Evolutionary conservation across 2,888 invertebrate species (phyloP), one percentile per base, ranked within the genome.

Genomic region (Apoda limacodes): DNA sequence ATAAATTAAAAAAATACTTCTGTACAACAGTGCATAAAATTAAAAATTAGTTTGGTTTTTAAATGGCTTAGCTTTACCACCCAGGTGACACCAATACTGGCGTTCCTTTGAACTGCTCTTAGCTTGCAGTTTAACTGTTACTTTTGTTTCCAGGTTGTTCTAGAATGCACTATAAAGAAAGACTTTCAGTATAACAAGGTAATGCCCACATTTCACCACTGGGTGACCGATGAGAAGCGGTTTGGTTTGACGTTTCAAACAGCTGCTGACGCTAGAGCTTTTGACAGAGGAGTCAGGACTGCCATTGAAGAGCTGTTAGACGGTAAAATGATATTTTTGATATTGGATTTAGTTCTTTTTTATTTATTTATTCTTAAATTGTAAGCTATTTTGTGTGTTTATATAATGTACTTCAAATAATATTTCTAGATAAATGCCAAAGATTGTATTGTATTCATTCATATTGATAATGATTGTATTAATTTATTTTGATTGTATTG

Each of bases 131-230:
- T n/a, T n/a, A n/a, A n/a, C n/a, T n/a, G n/a, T n/a, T n/a, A n/a
- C n/a, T n/a, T n/a, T n/a, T n/a, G n/a, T n/a, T 17, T 7, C 5
- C 76, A 96, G 95, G 90, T 92, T 60, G 93, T 97, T 46, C 85
- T 97, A 47, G 93, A 93, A 75, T 97, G 96, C 84, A 90, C 91
- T 29, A 92, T 97, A 65, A 95, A 95, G 76, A 93, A 93, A 67
- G 96, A 97, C 76, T 93, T 97, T 71, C 92, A 94, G 68, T 97
- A 97, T 83, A 93, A 94, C 78, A 95, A 94, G 83, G 95, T 96
- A 55, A 97, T 96, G 92, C 97, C 98, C 17, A 96, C 96, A 25
- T 98, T 98, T 85, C 96, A 97, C 82, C 97, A 97, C 76, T 98
- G 97, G 97, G 90, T 90, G 62, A 95, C 95, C 11, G 96, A 94